Conservation (phyloP, 2,888 invertebrate species). For the Gisinianus flammeolus region DNA sequence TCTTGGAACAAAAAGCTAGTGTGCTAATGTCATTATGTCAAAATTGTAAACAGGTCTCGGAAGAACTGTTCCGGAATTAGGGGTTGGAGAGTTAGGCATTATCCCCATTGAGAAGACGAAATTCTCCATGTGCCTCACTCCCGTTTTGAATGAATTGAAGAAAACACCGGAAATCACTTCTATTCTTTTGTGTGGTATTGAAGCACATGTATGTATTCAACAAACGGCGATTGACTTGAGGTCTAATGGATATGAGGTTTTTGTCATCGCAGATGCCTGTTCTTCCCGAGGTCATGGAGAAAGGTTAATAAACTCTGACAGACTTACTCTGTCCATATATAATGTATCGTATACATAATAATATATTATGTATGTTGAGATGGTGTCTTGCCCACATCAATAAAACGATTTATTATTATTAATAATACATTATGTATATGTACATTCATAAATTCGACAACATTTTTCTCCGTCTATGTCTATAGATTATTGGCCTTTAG, state of each 20-base stretch:
- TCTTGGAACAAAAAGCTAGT: not conserved
- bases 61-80: slow-evolving; percentile 65
- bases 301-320: slow-evolving; percentile 61
- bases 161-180: slow-evolving; percentile 59
- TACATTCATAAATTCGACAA: too few species aligned
- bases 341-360: too few species aligned
- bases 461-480: too few species aligned
- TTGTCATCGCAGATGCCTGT: slow-evolving; percentile 67
- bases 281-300: slow-evolving; percentile 65
- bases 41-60: slow-evolving; percentile 63
- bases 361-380: too few species aligned
- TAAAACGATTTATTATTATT: too few species aligned
- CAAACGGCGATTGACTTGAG: slow-evolving; percentile 67
- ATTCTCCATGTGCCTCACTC: slow-evolving; percentile 67
- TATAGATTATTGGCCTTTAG: slow-evolving; percentile 64
- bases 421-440: too few species aligned
- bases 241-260: slow-evolving; percentile 63
- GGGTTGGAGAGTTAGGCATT: slow-evolving; percentile 61
- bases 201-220: slow-evolving; percentile 68
- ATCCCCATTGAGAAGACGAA: slow-evolving; percentile 64
- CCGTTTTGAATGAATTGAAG: slow-evolving; percentile 62
- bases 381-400: too few species aligned
- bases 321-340: not conserved
- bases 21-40: not conserved
- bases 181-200: slow-evolving; percentile 64